Evolutionary conservation across 2,888 invertebrate genomes (phyloP).

Genomic region (Bhutanitis thaidina): DNA sequence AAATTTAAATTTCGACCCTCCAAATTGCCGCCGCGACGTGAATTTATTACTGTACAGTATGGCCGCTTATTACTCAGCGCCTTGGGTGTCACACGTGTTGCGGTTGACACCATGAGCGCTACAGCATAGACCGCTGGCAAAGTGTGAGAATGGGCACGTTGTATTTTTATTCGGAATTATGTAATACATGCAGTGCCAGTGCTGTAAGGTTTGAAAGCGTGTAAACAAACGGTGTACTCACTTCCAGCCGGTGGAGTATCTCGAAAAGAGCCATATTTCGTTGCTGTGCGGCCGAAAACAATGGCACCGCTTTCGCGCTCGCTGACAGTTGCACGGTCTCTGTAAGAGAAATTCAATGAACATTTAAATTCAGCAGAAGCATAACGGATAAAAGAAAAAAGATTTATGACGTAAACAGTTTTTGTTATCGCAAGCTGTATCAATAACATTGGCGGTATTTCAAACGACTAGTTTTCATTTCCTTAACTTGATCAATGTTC

Average conservation of each 20-base stretch:
- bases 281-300: slow-evolving; percentile 95
- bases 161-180: slow-evolving; percentile 29
- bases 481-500: background rate
- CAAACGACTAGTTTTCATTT: background rate
- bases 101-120: slow-evolving; percentile 53
- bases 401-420: slow-evolving; percentile 15
- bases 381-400: slow-evolving; percentile 12
- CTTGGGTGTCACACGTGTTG: slow-evolving; percentile 51
- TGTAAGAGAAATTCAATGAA: slow-evolving; percentile 74
- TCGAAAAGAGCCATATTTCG: slow-evolving; percentile 98
- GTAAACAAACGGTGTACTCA: slow-evolving; percentile 52
- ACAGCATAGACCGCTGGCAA: slow-evolving; percentile 27
- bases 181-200: slow-evolving; percentile 2
- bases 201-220: slow-evolving; percentile 14
- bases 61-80: slow-evolving; percentile 40
- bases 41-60: slow-evolving; percentile 49
- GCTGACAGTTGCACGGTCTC: slow-evolving; percentile 95
- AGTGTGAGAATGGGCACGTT: slow-evolving; percentile 36
- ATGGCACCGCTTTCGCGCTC: slow-evolving; percentile 92
- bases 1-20: slow-evolving; percentile 60
- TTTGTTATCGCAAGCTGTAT: slow-evolving; percentile 11
- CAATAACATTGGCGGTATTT: slow-evolving; percentile 4
- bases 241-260: slow-evolving; percentile 98
- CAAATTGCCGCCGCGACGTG: slow-evolving; percentile 52
- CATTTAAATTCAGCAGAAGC: slow-evolving; percentile 26